phyloP scores from a whole-genome alignment of 2,113 vertebrate genomes.

The Panurus biarmicus region DNA sequence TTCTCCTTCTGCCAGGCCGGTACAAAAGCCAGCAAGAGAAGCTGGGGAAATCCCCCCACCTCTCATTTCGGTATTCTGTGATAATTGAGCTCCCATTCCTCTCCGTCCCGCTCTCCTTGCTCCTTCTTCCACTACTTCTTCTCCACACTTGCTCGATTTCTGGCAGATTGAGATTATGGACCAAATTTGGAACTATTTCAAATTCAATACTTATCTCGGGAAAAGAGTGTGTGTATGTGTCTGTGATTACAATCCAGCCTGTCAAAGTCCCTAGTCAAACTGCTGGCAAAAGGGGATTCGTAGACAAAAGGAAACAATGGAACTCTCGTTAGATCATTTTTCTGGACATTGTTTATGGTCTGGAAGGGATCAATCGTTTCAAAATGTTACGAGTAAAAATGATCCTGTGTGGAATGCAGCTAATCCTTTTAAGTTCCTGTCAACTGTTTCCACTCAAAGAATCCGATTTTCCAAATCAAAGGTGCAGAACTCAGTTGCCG shows the following conservation, averaged over 20 bases:
- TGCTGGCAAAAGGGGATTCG: slow-evolving; percentile 25
- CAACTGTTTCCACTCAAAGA: slow-evolving; percentile 73
- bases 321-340: slow-evolving; percentile 73
- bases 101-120: neutral
- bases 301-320: slow-evolving; percentile 65
- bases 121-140: neutral
- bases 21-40: neutral
- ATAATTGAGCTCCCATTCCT: neutral
- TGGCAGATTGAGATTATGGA: neutral
- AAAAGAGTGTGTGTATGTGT: neutral
- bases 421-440: slow-evolving; percentile 79
- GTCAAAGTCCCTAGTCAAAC: slow-evolving; percentile 28
- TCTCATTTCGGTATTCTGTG: neutral
- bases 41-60: neutral
- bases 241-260: neutral
- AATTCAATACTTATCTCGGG: neutral
- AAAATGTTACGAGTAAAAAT: slow-evolving; percentile 77
- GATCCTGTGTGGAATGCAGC: slow-evolving; percentile 76
- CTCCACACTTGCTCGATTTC: neutral
- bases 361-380: slow-evolving; percentile 72
- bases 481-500: slow-evolving; percentile 67
- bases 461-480: slow-evolving; percentile 76
- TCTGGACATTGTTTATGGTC: slow-evolving; percentile 69
- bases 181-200: neutral
- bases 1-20: neutral